Evolutionary conservation across 2,888 invertebrate species (phyloP).

Genomic region (Ophioninae sp.): DNA sequence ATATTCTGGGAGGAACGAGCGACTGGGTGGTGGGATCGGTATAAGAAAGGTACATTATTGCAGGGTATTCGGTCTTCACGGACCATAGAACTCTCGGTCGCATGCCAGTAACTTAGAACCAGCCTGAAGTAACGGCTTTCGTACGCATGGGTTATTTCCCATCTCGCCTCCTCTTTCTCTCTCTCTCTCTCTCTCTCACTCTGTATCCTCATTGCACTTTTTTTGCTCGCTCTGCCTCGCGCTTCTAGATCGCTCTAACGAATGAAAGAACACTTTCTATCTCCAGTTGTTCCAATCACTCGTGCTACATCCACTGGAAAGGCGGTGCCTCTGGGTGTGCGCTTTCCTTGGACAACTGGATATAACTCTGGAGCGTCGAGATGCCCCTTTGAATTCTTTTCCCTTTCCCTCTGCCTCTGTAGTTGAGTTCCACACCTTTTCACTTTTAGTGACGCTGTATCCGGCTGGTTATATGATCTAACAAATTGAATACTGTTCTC

Average conservation of each 20-base stretch:
- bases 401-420: background rate
- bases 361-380: conserved; percentile 35
- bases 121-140: conserved; percentile 67
- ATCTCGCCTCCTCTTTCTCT: conserved; percentile 15
- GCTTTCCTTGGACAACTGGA: conserved; percentile 31
- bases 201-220: conserved; percentile 2
- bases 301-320: conserved; percentile 38
- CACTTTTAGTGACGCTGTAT: conserved; percentile 65
- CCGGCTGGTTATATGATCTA: conserved; percentile 41
- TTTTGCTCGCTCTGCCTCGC: conserved; percentile 5
- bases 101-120: conserved; percentile 73
- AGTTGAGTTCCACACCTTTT: conserved; percentile 39
- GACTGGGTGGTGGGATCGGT: conserved; percentile 67
- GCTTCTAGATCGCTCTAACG: conserved; percentile 43
- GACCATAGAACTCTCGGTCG: conserved; percentile 74
- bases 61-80: conserved; percentile 75
- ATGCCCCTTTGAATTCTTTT: conserved; percentile 23
- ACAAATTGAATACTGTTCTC: conserved; percentile 27
- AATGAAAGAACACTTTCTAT: conserved; percentile 60
- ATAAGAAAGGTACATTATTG: conserved; percentile 77
- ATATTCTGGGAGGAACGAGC: conserved; percentile 29
- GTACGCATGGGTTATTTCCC: conserved; percentile 43
- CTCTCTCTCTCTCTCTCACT: background rate
- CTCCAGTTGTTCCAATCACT: conserved; percentile 50
- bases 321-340: conserved; percentile 42